Evolutionary conservation across 2,888 invertebrate species (phyloP), one percentile per base, ranked within the genome.

Genomic region (Eucera pruinosa): DNA sequence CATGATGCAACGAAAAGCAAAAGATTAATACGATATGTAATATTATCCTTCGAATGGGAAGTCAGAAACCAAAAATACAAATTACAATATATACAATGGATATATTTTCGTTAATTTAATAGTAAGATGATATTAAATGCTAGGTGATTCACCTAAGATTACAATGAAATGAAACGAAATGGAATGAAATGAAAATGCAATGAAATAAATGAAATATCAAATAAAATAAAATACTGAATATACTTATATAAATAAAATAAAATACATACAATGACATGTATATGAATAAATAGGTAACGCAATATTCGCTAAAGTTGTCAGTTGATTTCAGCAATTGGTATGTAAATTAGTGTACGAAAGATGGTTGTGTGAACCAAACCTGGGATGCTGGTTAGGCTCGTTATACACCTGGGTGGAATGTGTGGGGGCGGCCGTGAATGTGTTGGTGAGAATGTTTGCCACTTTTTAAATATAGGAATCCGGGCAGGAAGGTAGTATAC

Each of bases 401-500:
- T 30, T n/a, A n/a, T 41, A 52, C 52, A 52, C 27, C 64, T 4
- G 41, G 7, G 52, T 48, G 36, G 18, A 20, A 52, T 52, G 64
- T 5, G 41, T 18, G 64, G 52, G 64, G 30, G 52, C 4, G 41
- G 52, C 27, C 50, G 27, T 20, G 64, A 23, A 9, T 43, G 57
- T 41, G 23, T 57, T 57, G 15, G 39, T 9, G 11, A 4, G n/a
- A 25, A 25, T 57, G 57, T 48, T 61, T 61, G 36, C 36, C 30
- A 60, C 1, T 61, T 61, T 23, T 61, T 61, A 48, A 36, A 25
- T 61, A 48, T 48, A 61, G 61, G 9, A 15, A n/a, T n/a, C 3
- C n/a, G 33, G 47, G 61, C 6, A 48, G 61, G 61, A 20, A 61
- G 61, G 36, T 61, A 47, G 23, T 23, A n/a, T 61, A 61, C 30